Percentiles rank a stretch among this genome's conserved stretches.
phyloP scores from a whole-genome alignment of 2,113 vertebrate species.

The Pollachius pollachius region DNA sequence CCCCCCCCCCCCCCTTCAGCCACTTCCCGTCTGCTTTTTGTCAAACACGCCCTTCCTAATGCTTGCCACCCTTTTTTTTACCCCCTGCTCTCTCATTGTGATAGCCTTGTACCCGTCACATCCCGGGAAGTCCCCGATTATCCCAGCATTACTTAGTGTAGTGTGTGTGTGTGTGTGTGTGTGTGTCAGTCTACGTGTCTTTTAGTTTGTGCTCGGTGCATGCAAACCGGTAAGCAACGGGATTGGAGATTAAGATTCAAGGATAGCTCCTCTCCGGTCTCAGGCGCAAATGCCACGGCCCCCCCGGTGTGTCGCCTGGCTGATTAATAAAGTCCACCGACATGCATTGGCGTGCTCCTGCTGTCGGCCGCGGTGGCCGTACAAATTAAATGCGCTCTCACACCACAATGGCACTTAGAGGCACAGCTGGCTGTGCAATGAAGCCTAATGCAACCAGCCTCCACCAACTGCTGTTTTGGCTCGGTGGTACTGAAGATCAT shows the following conservation, averaged over 20 bases:
- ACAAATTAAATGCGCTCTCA: slow-evolving; percentile 32
- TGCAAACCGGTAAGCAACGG: slow-evolving; percentile 10
- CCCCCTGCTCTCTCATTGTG: slow-evolving; percentile 11
- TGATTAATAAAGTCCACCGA: slow-evolving; percentile 39
- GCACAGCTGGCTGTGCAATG: neutral
- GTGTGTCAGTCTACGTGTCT: too few species aligned
- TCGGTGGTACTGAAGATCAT: neutral
- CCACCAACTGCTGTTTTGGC: neutral
- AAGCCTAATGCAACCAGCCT: neutral
- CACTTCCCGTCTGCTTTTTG: too few species aligned
- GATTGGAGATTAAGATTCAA: slow-evolving; percentile 38
- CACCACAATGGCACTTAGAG: slow-evolving; percentile 23
- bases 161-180: too few species aligned
- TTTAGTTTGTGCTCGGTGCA: neutral
- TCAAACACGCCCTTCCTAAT: neutral
- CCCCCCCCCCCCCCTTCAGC: too few species aligned
- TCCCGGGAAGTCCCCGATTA: slow-evolving; percentile 25
- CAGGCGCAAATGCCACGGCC: slow-evolving; percentile 16
- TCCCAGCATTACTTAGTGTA: slow-evolving; percentile 4
- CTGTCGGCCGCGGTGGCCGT: slow-evolving; percentile 47
- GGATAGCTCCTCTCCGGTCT: slow-evolving; percentile 13
- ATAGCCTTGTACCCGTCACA: slow-evolving; percentile 12
- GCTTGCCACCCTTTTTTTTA: neutral
- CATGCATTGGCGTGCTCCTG: slow-evolving; percentile 31
- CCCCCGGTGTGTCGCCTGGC: slow-evolving; percentile 16